Evolutionary conservation across 2,888 invertebrate genomes (phyloP).

Genomic region (Leuctra nigra): DNA sequence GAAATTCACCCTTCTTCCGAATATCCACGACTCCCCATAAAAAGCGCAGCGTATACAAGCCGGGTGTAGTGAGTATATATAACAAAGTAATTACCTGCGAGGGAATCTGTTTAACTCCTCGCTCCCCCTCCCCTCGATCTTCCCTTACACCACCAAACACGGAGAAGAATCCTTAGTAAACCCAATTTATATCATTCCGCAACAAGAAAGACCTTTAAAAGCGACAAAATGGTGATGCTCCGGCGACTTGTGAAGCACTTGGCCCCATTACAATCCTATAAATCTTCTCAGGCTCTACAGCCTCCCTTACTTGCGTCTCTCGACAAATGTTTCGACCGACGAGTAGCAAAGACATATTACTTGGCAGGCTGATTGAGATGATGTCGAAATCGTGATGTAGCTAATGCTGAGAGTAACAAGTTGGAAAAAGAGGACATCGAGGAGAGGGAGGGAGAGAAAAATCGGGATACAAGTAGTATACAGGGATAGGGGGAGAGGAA

Average conservation of each 20-base stretch:
- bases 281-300: slow-evolving; percentile 41
- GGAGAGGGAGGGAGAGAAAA: slow-evolving; percentile 7
- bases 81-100: slow-evolving; percentile 24
- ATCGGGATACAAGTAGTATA: too few relatives aligned
- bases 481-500: slow-evolving; percentile 9
- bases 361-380: slow-evolving; percentile 5
- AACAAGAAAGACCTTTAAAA: slow-evolving; percentile 41
- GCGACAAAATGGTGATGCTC: slow-evolving; percentile 53
- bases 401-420: slow-evolving; percentile 10
- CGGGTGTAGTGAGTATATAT: slow-evolving; percentile 21
- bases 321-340: slow-evolving; percentile 3
- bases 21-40: not conserved
- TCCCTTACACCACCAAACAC: slow-evolving; percentile 15
- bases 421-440: slow-evolving; percentile 5
- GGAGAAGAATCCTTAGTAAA: slow-evolving; percentile 32
- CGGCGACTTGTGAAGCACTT: slow-evolving; percentile 55
- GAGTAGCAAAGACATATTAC: slow-evolving; percentile 4
- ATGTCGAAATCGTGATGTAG: slow-evolving; percentile 3
- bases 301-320: not conserved
- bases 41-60: not conserved
- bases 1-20: not conserved
- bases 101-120: slow-evolving; percentile 17
- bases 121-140: slow-evolving; percentile 1
- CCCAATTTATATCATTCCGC: slow-evolving; percentile 43
- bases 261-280: slow-evolving; percentile 56